A percentile compares a stretch with the other conserved stretches of the same genome.
Conservation (phyloP, 2,888 invertebrate genomes). For the Creontiades dilutus region DNA sequence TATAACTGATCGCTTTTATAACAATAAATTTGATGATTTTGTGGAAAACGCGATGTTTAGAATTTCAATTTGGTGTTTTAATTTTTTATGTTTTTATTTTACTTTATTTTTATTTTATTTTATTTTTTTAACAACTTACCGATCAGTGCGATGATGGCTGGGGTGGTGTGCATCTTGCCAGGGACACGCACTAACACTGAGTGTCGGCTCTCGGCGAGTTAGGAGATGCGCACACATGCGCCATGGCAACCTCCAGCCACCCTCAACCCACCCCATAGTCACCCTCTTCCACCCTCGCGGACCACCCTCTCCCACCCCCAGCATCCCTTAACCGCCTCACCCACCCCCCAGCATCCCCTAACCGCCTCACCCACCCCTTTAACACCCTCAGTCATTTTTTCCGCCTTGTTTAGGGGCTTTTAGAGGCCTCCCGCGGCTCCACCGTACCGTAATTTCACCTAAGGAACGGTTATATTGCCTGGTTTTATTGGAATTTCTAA, state of each 20-base stretch:
- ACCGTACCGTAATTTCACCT: too few relatives aligned
- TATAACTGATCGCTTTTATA: too few relatives aligned
- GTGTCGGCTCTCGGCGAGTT: conserved; percentile 14
- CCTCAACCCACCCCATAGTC: neutral
- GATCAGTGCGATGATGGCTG: conserved; percentile 67
- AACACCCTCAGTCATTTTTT: neutral
- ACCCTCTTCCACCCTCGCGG: neutral
- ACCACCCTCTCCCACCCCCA: neutral
- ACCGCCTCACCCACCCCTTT: neutral
- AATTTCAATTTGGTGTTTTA: neutral
- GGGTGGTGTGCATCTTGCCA: conserved; percentile 65
- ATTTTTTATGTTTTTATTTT: too few relatives aligned
- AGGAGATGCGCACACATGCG: conserved; percentile 65
- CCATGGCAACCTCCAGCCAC: conserved; percentile 50
- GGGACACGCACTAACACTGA: conserved; percentile 68
- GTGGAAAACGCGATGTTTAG: too few relatives aligned
- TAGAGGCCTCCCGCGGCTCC: neutral
- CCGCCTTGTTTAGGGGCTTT: conserved; percentile 24
- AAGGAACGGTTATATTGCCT: too few relatives aligned
- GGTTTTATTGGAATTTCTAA: too few relatives aligned
- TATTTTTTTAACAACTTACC: conserved; percentile 54
- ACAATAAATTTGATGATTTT: too few relatives aligned
- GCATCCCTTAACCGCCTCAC: neutral
- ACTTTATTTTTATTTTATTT: too few relatives aligned
- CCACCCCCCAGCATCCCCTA: neutral